These are phyloP conservation scores for Acrossocheilus wenchowensis DNA, from an alignment of 2,797 vertebrate genomes.

Conservation along the genomic window DNA sequence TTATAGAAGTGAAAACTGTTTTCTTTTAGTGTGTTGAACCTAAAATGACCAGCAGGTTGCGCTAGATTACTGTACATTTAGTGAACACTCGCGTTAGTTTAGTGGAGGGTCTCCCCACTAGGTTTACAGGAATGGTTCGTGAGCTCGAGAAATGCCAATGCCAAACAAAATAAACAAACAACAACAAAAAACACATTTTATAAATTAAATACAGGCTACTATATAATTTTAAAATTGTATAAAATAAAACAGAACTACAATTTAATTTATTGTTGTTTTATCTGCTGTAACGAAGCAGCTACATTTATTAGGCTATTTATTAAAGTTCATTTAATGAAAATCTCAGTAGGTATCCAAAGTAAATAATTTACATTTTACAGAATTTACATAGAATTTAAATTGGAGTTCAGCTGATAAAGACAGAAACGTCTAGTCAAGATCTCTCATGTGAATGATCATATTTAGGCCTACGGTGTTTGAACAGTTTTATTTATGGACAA, in stretches of 20 bases:
- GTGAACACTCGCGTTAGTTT: background rate
- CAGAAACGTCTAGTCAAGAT: background rate
- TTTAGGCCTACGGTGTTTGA: background rate
- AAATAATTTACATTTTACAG: background rate
- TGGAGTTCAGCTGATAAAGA: background rate
- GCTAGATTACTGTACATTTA: slow-evolving; percentile 21
- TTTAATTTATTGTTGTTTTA: background rate
- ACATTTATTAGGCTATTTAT: background rate
- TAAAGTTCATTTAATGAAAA: background rate
- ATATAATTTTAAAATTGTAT: background rate
- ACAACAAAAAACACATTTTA: background rate
- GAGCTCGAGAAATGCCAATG: background rate
- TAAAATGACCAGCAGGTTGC: slow-evolving; percentile 32
- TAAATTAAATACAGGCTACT: background rate
- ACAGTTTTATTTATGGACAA: background rate
- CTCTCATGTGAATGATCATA: background rate
- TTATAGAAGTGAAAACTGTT: background rate
- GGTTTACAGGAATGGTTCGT: background rate
- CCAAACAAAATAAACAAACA: background rate
- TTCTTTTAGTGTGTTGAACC: background rate
- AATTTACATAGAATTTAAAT: background rate
- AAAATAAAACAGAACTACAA: background rate
- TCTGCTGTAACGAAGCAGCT: background rate
- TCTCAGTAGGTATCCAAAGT: background rate
- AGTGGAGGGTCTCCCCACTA: background rate